These are phyloP conservation scores for Hycleus cichorii DNA, from an alignment of 1,140 invertebrate species.

Conservation along the genomic window DNA sequence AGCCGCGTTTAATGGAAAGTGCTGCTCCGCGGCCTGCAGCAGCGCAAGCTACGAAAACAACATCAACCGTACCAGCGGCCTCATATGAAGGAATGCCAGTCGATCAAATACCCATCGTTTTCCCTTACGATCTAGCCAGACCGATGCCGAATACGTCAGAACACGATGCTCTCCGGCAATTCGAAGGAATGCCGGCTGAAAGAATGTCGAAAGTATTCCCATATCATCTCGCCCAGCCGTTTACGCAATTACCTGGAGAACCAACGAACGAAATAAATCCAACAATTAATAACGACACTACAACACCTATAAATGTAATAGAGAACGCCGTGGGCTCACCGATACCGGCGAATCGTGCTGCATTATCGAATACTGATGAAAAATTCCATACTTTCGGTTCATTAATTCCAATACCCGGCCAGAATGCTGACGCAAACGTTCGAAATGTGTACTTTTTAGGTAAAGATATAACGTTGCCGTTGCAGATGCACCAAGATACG, in stretches of 20 bases:
- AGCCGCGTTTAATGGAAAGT: too few species aligned
- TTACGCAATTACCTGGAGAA: too few species aligned
- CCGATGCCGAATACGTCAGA: background rate
- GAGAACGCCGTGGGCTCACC: background rate
- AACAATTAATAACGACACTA: background rate
- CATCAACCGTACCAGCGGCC: too few species aligned
- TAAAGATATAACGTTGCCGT: slow-evolving; percentile 28
- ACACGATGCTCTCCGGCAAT: background rate
- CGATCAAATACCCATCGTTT: too few species aligned
- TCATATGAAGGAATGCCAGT: too few species aligned
- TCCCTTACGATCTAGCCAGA: too few species aligned
- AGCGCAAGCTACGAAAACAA: too few species aligned
- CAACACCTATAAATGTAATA: background rate
- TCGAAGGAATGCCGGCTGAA: background rate
- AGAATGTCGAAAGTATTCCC: too few species aligned
- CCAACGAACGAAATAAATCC: background rate
- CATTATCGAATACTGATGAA: background rate
- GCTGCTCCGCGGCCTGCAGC: too few species aligned
- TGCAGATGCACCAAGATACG: slow-evolving; percentile 18
- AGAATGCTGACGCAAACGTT: slow-evolving; percentile 6
- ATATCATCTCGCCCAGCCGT: too few species aligned
- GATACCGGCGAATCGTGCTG: background rate
- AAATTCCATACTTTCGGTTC: slow-evolving; percentile 21
- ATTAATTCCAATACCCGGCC: slow-evolving; percentile 12
- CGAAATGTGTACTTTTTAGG: slow-evolving; percentile 23